Base-by-base conservation (phyloP, 2,888 invertebrate genomes). In the Podabrus alpinus region DNA sequence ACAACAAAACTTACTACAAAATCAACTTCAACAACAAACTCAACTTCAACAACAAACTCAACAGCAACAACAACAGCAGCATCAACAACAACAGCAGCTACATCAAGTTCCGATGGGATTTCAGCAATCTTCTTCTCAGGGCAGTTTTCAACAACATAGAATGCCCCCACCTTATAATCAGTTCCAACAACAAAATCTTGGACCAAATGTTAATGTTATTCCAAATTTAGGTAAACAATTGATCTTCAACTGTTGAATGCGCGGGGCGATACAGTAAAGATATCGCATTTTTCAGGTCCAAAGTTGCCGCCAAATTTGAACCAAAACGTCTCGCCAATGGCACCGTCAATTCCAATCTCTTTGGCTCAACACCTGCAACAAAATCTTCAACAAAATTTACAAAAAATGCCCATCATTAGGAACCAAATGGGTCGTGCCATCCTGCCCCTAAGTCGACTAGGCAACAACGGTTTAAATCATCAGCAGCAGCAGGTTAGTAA, bases 81-180 rank as follows among this genome's bases (percentile, higher is more conserved):
- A 83, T 73, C 86, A 73, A 11, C 80, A 75, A 15, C 78, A 78
- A 13, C 79, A 79, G 81, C 84, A 83, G 72, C 87, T 78, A 19
- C 80, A 80, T 78, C 85, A 83, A 82, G 79, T 64, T 19, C n/a
- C 17, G 3, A n/a, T 21, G 13, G 7, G 13, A n/a, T 64, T 64
- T 64, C 62, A 64, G 5, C 62, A 64, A 64, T 21, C 19, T n/a
- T 19, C 80, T 77, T 70, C 80, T 83, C 80, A 85, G 84, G 79
- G 86, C 3, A 24, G 67, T 67, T 76, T 72, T 71, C 87, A 85
- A 82, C 86, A 83, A 79, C 85, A 84, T 78, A 84, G 79, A 87
- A 87, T 83, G 89, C 89, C 88, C 83, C 78, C 80, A 29, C 87
- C 85, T 78, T 88, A 86, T 82, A 87, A 84, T 69, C 84, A 87